Evolutionary conservation across 2,888 invertebrate genomes (phyloP), one percentile per base, ranked within the genome.

Genomic region (Apamea epomidion): DNA sequence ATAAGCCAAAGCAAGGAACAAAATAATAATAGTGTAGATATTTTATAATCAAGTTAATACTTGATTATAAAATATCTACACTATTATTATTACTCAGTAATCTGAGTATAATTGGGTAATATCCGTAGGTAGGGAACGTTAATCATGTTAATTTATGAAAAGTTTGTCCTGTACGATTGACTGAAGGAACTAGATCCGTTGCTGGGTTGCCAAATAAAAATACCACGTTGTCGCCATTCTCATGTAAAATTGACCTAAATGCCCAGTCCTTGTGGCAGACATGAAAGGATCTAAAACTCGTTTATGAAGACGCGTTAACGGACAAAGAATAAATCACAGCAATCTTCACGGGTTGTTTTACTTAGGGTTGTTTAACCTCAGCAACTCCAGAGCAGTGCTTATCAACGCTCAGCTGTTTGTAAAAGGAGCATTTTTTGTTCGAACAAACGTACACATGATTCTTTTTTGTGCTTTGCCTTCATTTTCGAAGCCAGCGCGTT

Each of bases 371-470:
- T 79, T 16, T 79, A 79, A 73, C 77, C 81, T 80, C 60, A 25
- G 58, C 18, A 51, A 70, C 76, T 77, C 68, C 65, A 67, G 18
- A 77, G 58, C 73, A 69, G 42, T 69, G 83, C 90, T 93, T 93
- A 92, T 94, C 93, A 90, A 86, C 86, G 89, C 95, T 96, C 95
- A 95, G 95, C 95, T 96, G 95, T 95, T 95, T 94, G 93, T 93
- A 90, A 91, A 93, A 91, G 91, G 89, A 92, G 81, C 89, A 78
- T 92, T 95, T 95, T 95, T 94, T 87, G 68, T 85, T 75, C 79
- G 29, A 83, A 70, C 84, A 75, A 78, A 74, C 81, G 86, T 91
- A 92, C 93, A 94, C 93, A 93, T 93, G 93, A 92, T 91, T 90
- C 87, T 92, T 93, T 94, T 94, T 93, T 92, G 87, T 86, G 84